Percentiles rank a stretch among this genome's conserved stretches.
Conservation (phyloP, 2,113 vertebrate genomes). For the Anoplopoma fimbria region DNA sequence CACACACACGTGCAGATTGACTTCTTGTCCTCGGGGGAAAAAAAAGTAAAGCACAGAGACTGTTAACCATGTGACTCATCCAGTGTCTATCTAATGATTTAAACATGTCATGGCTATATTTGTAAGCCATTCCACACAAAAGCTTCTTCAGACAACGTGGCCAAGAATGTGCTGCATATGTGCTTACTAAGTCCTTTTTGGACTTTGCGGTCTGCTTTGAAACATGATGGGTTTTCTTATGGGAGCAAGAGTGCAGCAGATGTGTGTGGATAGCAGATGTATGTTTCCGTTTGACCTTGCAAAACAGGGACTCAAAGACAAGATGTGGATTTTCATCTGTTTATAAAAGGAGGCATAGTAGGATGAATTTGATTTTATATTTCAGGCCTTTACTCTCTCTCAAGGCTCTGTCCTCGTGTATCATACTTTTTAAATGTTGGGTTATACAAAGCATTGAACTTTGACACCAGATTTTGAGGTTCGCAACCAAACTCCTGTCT, state of each 20-base stretch:
- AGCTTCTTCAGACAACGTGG: slow-evolving; percentile 11
- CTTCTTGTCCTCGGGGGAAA: not conserved
- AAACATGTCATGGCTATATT: slow-evolving; percentile 61
- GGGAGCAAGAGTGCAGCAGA: not conserved
- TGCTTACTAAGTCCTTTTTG: not conserved
- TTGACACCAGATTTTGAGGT: no score
- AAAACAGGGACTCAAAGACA: slow-evolving; percentile 9
- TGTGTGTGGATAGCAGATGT: not conserved
- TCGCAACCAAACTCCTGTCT: no score
- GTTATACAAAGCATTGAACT: no score
- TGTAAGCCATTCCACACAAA: slow-evolving; percentile 40
- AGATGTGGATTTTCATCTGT: slow-evolving; percentile 8
- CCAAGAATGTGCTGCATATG: slow-evolving; percentile 16
- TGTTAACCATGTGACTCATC: slow-evolving; percentile 29
- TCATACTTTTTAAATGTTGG: not conserved
- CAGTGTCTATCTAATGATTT: slow-evolving; percentile 57
- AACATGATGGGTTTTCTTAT: slow-evolving; percentile 1
- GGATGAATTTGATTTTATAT: slow-evolving; percentile 10
- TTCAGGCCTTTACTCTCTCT: not conserved
- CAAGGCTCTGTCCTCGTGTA: not conserved
- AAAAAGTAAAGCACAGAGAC: not conserved
- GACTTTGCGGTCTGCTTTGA: slow-evolving; percentile 20
- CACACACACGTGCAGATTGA: slow-evolving; percentile 6
- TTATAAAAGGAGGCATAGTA: slow-evolving; percentile 9
- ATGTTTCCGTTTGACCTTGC: slow-evolving; percentile 35